A percentile compares a stretch with the other conserved stretches of the same genome.
Evolutionary conservation across 2,797 vertebrate genomes (phyloP).

Genomic region (Mastacembelus armatus): DNA sequence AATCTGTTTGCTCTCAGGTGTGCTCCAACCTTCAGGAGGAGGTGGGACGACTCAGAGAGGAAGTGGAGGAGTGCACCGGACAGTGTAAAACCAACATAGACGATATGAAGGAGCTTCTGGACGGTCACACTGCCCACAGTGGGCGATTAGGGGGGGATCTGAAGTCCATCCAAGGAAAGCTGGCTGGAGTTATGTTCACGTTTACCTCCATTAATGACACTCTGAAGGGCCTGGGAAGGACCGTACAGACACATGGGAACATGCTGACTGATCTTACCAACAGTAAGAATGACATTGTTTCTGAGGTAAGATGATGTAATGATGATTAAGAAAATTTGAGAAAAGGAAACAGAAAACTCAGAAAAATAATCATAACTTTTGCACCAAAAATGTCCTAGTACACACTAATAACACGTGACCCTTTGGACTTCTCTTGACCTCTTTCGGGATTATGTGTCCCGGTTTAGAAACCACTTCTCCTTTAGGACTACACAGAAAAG

Average conservation of each 20-base stretch:
- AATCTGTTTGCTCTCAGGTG: constrained; percentile 80
- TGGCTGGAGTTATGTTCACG: constrained; percentile 81
- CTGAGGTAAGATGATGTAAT: constrained; percentile 75
- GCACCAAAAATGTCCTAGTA: no score
- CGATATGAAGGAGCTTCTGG: constrained; percentile 80
- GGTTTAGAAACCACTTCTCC: not conserved
- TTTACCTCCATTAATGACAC: constrained; percentile 89
- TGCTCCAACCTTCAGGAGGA: constrained; percentile 86
- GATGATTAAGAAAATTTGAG: not conserved
- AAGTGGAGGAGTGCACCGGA: constrained; percentile 77
- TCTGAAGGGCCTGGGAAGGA: constrained; percentile 86
- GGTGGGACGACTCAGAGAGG: constrained; percentile 81
- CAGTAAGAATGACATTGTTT: constrained; percentile 83
- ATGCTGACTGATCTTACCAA: constrained; percentile 81
- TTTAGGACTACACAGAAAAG: not conserved
- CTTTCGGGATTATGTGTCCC: not conserved
- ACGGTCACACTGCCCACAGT: constrained; percentile 84
- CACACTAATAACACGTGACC: no score
- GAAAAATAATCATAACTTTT: not conserved
- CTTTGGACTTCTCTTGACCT: no score
- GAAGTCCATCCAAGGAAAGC: constrained; percentile 87
- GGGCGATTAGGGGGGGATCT: constrained; percentile 84
- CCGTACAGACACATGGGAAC: constrained; percentile 84
- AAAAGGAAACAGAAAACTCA: not conserved
- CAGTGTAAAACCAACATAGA: constrained; percentile 69